phyloP scores from a whole-genome alignment of 1,140 invertebrate species.

The Polypedilum vanderplanki region DNA sequence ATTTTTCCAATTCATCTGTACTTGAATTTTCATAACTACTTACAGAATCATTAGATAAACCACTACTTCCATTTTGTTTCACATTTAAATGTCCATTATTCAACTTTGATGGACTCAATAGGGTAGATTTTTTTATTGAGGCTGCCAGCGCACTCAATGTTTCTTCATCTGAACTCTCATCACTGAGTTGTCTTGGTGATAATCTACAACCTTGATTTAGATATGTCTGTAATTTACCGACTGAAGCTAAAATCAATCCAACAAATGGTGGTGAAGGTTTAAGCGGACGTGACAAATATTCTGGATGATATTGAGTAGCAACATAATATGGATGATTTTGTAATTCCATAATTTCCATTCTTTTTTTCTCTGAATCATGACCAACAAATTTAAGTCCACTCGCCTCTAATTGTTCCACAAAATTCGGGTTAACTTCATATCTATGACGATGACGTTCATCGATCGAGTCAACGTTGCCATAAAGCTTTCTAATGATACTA shows the following conservation, averaged over 20 bases:
- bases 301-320: slow-evolving; percentile 95
- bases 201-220: slow-evolving; percentile 61
- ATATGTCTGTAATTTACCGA: slow-evolving; percentile 64
- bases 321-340: slow-evolving; percentile 85
- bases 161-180: slow-evolving; percentile 58
- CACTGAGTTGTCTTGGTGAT: slow-evolving; percentile 58
- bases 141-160: not conserved
- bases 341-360: slow-evolving; percentile 81
- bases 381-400: slow-evolving; percentile 89
- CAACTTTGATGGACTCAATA: not conserved
- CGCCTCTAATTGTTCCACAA: slow-evolving; percentile 69
- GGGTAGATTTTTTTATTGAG: not conserved
- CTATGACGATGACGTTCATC: slow-evolving; percentile 97
- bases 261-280: slow-evolving; percentile 93
- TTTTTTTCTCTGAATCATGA: slow-evolving; percentile 58
- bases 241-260: slow-evolving; percentile 83
- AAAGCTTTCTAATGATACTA: slow-evolving; percentile 65
- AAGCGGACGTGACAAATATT: slow-evolving; percentile 90
- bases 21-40: not conserved
- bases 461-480: slow-evolving; percentile 72
- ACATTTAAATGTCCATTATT: not conserved
- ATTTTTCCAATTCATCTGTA: not conserved
- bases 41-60: not conserved
- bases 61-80: not conserved
- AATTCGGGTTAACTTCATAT: slow-evolving; percentile 90